Conservation (phyloP, 1,140 invertebrate species). For the Eurosta solidaginis region DNA sequence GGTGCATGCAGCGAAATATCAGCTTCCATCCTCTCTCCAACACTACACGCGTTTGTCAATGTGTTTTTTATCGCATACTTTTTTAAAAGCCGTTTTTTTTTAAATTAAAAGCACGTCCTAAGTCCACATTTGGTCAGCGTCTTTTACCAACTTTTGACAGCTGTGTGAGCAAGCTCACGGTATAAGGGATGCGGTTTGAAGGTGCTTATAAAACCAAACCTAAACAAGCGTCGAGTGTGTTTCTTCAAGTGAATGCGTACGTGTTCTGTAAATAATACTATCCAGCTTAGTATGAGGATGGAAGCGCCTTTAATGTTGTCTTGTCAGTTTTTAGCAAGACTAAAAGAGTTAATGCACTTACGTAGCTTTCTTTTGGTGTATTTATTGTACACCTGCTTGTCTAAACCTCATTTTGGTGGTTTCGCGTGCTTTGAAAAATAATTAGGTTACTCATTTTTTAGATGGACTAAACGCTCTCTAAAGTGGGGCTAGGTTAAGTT, state of each 20-base stretch:
- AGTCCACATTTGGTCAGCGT: slow-evolving; percentile 52
- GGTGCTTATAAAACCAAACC: background rate
- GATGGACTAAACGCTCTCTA: background rate
- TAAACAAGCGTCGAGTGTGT: background rate
- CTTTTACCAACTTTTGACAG: background rate
- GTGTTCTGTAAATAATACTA: slow-evolving; percentile 6
- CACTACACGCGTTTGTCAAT: slow-evolving; percentile 34
- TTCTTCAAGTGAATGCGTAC: slow-evolving; percentile 16
- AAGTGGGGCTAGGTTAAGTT: too few relatives aligned
- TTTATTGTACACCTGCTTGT: background rate
- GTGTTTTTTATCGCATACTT: slow-evolving; percentile 51
- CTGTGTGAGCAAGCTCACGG: background rate
- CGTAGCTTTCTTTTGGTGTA: background rate
- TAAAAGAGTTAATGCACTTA: background rate
- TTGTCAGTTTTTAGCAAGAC: background rate
- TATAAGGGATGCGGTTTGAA: background rate
- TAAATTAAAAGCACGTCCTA: slow-evolving; percentile 59
- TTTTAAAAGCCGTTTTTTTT: slow-evolving; percentile 58
- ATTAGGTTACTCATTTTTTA: background rate
- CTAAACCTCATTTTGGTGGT: background rate
- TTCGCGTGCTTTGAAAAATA: background rate
- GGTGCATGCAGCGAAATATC: background rate
- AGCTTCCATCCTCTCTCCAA: background rate
- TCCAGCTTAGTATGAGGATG: too few relatives aligned
- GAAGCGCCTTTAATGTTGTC: background rate